Conservation (phyloP, 2,888 invertebrate genomes). For the Leptothorax acervorum region DNA sequence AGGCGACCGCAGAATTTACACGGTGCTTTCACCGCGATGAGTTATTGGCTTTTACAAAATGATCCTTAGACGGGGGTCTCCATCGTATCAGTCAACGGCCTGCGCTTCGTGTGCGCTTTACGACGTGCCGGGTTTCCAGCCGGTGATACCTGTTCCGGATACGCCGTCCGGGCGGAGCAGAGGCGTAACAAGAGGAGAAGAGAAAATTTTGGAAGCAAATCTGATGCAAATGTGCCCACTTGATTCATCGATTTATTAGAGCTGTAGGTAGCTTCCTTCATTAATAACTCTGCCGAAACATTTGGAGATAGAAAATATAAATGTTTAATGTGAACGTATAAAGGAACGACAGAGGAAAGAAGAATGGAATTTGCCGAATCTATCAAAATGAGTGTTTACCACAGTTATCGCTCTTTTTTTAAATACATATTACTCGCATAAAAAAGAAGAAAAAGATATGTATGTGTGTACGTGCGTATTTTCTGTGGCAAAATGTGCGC, state of each 20-base stretch:
- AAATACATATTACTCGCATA: not conserved
- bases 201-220: constrained; percentile 30
- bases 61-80: constrained; percentile 51
- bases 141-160: constrained; percentile 68
- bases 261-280: not conserved
- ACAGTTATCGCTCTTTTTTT: not conserved
- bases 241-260: not conserved
- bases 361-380: not conserved
- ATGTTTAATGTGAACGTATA: not conserved
- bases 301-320: not conserved
- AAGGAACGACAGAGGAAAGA: not conserved
- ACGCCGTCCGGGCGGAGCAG: not conserved
- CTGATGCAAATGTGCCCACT: not conserved
- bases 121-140: constrained; percentile 65
- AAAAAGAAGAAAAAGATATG: not conserved
- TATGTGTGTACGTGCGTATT: not conserved
- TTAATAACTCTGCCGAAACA: not conserved
- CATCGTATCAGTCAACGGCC: constrained; percentile 53
- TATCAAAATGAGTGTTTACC: not conserved
- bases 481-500: not conserved
- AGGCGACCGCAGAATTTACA: constrained; percentile 63
- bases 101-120: constrained; percentile 58
- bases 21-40: constrained; percentile 64
- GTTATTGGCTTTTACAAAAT: constrained; percentile 70
- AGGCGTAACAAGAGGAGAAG: not conserved